phyloP scores from a whole-genome alignment of 2,113 vertebrate species.

The Bambusicola thoracicus region DNA sequence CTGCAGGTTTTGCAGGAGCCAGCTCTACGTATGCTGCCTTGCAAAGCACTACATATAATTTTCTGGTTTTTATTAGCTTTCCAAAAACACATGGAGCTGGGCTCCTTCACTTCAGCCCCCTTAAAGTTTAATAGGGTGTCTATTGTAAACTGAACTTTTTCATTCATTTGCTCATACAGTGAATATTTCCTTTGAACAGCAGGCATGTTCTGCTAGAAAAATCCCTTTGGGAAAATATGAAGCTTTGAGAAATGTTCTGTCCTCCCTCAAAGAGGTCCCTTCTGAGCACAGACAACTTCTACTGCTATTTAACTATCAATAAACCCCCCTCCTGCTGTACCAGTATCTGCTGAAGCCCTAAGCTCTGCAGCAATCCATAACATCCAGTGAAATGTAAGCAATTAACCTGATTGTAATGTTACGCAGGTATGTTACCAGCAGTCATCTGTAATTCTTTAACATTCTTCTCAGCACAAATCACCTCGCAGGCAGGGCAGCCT shows the following conservation, averaged over 20 bases:
- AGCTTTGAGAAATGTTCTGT: slow-evolving; percentile 68
- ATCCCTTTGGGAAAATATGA: slow-evolving; percentile 64
- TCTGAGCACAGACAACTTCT: slow-evolving; percentile 47
- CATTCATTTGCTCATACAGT: slow-evolving; percentile 41
- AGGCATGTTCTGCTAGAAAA: slow-evolving; percentile 55
- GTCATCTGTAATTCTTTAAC: slow-evolving; percentile 67
- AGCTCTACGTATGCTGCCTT: neutral
- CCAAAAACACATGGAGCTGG: slow-evolving; percentile 29
- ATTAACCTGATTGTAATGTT: slow-evolving; percentile 65
- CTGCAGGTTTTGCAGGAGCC: slow-evolving; percentile 21
- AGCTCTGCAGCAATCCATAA: slow-evolving; percentile 52
- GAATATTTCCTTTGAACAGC: slow-evolving; percentile 70
- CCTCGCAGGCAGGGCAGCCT: slow-evolving; percentile 1
- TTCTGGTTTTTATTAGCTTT: slow-evolving; percentile 61
- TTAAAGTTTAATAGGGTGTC: slow-evolving; percentile 64
- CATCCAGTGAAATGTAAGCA: slow-evolving; percentile 41
- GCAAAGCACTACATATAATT: slow-evolving; percentile 25
- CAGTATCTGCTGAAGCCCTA: slow-evolving; percentile 21
- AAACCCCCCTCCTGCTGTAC: neutral
- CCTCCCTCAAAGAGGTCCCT: slow-evolving; percentile 57
- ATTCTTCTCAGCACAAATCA: slow-evolving; percentile 62
- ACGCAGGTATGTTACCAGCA: slow-evolving; percentile 27
- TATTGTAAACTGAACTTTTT: slow-evolving; percentile 51
- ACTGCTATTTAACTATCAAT: slow-evolving; percentile 50
- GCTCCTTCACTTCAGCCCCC: slow-evolving; percentile 39